These are phyloP conservation scores for Limenitis arthemis DNA, from an alignment of 2,888 invertebrate genomes.

Conservation along the genomic window DNA sequence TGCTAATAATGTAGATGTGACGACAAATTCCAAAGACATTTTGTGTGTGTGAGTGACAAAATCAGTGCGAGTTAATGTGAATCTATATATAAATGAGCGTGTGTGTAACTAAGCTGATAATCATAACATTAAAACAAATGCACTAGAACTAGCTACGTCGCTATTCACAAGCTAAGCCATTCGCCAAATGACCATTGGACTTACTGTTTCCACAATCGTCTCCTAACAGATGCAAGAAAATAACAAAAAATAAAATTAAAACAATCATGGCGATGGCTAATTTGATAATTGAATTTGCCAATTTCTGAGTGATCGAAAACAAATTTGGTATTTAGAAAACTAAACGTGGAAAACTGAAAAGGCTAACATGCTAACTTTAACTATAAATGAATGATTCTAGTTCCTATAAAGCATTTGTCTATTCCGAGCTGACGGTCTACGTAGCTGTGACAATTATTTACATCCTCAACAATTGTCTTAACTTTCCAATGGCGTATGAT, in stretches of 20 bases:
- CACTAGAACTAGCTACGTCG: conserved; percentile 45
- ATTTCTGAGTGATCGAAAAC: conserved; percentile 32
- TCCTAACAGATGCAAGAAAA: conserved; percentile 71
- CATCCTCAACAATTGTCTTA: not conserved
- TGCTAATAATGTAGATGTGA: conserved; percentile 15
- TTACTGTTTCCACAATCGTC: conserved; percentile 73
- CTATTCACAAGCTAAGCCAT: conserved; percentile 62
- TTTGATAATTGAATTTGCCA: conserved; percentile 40
- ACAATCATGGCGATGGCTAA: conserved; percentile 55
- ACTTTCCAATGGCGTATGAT: not conserved
- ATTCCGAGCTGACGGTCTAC: conserved; percentile 1
- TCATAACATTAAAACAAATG: conserved; percentile 31
- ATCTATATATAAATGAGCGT: conserved; percentile 13
- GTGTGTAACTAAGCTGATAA: conserved; percentile 30
- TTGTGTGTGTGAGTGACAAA: conserved; percentile 24
- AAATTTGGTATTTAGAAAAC: conserved; percentile 12
- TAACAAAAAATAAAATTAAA: conserved; percentile 65
- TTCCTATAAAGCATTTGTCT: conserved; percentile 16
- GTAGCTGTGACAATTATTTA: conserved; percentile 6
- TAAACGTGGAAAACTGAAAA: conserved; percentile 21
- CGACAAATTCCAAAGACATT: conserved; percentile 12
- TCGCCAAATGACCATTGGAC: conserved; percentile 63
- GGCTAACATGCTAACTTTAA: conserved; percentile 26
- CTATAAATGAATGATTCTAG: conserved; percentile 18
- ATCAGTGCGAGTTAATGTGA: conserved; percentile 26